Conservation (phyloP, 2,113 vertebrate genomes). For the Perca flavescens region DNA sequence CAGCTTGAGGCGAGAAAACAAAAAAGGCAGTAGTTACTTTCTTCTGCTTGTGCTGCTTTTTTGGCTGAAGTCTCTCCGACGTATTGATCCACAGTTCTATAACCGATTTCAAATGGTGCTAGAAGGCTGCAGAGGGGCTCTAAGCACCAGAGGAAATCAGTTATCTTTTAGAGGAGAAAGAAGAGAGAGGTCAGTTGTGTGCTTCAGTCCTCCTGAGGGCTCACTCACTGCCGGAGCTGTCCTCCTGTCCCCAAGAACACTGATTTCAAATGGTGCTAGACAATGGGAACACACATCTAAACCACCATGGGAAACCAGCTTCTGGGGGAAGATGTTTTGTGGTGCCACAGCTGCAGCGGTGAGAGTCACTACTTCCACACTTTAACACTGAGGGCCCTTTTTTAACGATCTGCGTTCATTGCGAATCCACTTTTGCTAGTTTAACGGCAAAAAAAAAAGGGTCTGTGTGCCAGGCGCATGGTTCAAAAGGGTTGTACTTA, state of each 20-base stretch:
- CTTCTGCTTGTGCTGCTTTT: neutral
- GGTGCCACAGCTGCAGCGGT: conserved; percentile 41
- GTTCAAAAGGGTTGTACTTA: no score
- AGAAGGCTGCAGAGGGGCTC: conserved; percentile 92
- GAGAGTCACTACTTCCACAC: conserved; percentile 5
- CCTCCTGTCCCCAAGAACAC: conserved; percentile 86
- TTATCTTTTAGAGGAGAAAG: conserved; percentile 94
- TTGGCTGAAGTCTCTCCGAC: conserved; percentile 30
- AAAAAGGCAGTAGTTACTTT: no score
- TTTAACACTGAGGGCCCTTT: no score
- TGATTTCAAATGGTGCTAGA: conserved; percentile 94
- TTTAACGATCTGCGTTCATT: no score
- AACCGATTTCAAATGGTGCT: conserved; percentile 99
- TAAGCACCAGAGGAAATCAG: conserved; percentile 99
- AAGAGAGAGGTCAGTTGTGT: neutral
- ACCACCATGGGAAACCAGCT: conserved; percentile 90
- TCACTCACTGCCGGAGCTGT: conserved; percentile 55
- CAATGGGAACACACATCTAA: conserved; percentile 85
- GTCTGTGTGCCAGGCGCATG: no score
- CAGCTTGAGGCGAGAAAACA: neutral
- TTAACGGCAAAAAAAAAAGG: no score
- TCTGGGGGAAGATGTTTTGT: conserved; percentile 78
- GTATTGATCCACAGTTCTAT: conserved; percentile 92
- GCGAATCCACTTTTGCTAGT: no score
- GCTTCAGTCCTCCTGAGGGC: conserved; percentile 5